Evolutionary conservation across 2,797 vertebrate genomes (phyloP).

Genomic region (Chaetophractus vellerosus): DNA sequence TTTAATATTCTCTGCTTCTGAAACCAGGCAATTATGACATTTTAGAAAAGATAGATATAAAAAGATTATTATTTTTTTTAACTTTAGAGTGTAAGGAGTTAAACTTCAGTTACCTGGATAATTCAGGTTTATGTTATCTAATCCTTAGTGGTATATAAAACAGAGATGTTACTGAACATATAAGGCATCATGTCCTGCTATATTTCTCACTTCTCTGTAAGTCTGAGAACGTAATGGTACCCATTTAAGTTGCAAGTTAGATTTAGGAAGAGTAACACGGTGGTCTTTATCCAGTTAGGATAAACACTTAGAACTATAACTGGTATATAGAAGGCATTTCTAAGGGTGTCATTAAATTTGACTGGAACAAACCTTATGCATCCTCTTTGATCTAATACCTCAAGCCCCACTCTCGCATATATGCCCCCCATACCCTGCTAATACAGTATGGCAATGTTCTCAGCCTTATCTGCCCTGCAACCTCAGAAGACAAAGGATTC

Average conservation of each 20-base stretch:
- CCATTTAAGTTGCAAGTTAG: neutral
- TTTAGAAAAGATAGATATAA: neutral
- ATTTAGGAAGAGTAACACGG: neutral
- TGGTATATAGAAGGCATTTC: neutral
- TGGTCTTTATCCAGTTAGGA: neutral
- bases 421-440: neutral
- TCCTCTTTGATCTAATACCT: neutral
- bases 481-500: neutral
- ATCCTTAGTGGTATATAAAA: neutral
- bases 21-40: neutral
- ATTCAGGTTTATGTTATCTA: neutral
- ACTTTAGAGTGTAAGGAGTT: neutral
- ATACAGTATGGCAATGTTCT: neutral
- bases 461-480: neutral
- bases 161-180: neutral
- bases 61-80: neutral
- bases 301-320: neutral
- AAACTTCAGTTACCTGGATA: neutral
- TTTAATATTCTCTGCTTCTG: slow-evolving; percentile 19
- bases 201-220: neutral
- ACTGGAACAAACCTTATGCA: neutral
- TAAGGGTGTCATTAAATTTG: neutral
- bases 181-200: neutral
- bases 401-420: too few species aligned
- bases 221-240: neutral